Evolutionary conservation across 2,113 vertebrate species (phyloP).

Genomic region (Martes martes): DNA sequence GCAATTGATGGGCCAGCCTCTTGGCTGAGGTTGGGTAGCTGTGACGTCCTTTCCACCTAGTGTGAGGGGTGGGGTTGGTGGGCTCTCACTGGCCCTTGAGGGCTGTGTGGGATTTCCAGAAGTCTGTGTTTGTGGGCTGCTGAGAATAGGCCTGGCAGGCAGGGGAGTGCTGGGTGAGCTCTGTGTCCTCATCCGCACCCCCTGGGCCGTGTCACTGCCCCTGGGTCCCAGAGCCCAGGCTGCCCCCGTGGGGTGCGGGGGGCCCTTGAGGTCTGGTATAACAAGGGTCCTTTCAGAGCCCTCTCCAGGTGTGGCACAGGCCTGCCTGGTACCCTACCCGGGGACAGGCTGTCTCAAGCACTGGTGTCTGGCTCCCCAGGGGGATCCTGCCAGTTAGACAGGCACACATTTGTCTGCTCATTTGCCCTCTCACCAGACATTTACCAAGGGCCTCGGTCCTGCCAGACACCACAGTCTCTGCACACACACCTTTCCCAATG

Average conservation of each 20-base stretch:
- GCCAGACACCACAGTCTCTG: neutral
- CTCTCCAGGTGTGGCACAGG: neutral
- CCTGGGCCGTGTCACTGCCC: neutral
- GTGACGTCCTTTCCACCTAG: neutral
- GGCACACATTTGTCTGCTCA: neutral
- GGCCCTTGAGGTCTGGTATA: neutral
- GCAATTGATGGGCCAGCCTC: accelerated
- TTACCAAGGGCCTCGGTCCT: neutral
- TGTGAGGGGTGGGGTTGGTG: neutral
- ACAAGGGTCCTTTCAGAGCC: neutral
- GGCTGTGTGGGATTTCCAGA: neutral
- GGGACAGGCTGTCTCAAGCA: neutral
- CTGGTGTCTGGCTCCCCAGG: neutral
- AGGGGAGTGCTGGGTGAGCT: accelerated
- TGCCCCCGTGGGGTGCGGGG: neutral
- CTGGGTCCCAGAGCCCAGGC: neutral
- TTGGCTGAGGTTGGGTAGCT: neutral
- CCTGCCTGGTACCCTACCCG: neutral
- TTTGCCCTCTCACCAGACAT: neutral
- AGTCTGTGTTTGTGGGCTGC: too few relatives aligned
- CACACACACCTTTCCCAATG: neutral
- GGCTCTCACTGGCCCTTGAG: neutral
- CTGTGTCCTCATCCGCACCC: accelerated
- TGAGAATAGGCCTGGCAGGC: neutral
- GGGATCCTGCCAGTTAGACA: neutral